Percentiles rank a stretch among this genome's conserved stretches.
phyloP scores from a whole-genome alignment of 2,113 vertebrate genomes.

The Mesitornis unicolor region DNA sequence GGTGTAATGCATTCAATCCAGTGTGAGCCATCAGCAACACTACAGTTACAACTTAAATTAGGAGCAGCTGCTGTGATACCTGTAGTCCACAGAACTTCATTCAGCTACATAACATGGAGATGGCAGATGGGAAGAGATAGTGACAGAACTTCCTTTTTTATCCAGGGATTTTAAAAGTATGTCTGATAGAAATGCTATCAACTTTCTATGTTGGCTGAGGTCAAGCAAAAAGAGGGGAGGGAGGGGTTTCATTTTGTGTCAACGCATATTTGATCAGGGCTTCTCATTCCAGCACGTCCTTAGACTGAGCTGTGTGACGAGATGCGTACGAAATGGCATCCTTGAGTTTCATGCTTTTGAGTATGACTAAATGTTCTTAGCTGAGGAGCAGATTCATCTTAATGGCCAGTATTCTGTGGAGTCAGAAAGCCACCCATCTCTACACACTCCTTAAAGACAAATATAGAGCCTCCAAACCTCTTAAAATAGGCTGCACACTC shows the following conservation, averaged over 20 bases:
- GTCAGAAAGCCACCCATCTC: neutral
- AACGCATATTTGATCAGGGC: neutral
- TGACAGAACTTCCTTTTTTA: neutral
- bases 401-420: neutral
- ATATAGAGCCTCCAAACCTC: neutral
- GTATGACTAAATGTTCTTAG: neutral
- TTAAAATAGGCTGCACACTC: neutral
- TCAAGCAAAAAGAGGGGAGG: neutral
- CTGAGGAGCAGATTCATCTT: neutral
- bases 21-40: neutral
- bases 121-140: neutral
- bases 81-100: neutral
- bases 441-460: neutral
- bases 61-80: neutral
- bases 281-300: neutral
- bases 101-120: neutral
- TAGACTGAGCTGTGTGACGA: neutral
- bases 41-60: neutral
- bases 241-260: neutral
- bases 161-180: neutral
- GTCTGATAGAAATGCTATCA: neutral
- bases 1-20: neutral
- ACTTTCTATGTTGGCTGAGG: neutral
- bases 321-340: accelerated
- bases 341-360: neutral